Evolutionary conservation across 2,113 vertebrate genomes (phyloP).

Genomic region (Hyaena hyaena): DNA sequence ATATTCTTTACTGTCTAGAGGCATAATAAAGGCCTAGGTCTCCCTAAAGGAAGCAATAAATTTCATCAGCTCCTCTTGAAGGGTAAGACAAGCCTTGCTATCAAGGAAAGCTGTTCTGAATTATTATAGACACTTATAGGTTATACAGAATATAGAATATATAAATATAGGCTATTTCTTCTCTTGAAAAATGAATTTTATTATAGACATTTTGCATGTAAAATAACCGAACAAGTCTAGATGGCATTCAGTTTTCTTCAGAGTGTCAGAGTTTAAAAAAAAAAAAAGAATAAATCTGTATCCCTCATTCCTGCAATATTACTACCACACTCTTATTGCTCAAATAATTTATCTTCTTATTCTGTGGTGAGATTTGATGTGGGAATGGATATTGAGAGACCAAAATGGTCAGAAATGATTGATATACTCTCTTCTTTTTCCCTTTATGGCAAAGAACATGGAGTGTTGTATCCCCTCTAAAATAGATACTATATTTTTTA

Average conservation of each 20-base stretch:
- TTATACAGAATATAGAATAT: background rate
- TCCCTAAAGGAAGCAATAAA: background rate
- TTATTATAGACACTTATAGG: background rate
- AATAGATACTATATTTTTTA: background rate
- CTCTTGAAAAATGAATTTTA: background rate
- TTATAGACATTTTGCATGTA: background rate
- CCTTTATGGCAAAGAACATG: background rate
- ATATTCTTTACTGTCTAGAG: background rate
- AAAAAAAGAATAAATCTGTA: background rate
- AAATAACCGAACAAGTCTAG: background rate
- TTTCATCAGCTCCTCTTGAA: background rate
- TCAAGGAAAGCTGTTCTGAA: background rate
- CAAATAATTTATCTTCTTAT: background rate
- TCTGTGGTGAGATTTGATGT: background rate
- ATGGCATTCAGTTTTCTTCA: background rate
- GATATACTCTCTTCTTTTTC: background rate
- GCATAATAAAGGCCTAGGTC: background rate
- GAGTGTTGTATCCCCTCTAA: accelerated
- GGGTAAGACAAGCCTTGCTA: background rate
- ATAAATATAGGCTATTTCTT: background rate
- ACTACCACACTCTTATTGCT: background rate
- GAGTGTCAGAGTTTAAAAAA: background rate
- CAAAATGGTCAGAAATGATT: background rate
- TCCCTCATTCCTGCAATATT: background rate
- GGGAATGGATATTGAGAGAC: background rate